Base-by-base conservation (phyloP, 2,888 invertebrate species). In the Tipula unca region DNA sequence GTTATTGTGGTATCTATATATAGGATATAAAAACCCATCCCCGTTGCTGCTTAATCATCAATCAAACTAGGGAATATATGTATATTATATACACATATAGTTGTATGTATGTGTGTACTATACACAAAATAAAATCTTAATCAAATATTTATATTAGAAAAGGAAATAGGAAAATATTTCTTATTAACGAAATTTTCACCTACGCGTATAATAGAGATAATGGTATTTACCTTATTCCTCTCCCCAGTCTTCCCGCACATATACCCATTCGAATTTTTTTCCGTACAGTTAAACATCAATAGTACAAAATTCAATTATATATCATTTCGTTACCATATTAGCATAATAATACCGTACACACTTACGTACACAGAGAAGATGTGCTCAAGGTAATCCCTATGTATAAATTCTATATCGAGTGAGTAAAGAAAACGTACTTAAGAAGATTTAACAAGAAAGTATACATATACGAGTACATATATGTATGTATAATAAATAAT, bases 131-230 rank as follows among this genome's bases (percentile, higher is more conserved):
- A 69, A 69, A 69, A 69, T 69, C 69, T 69, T 69, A 69, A 69
- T 69, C 69, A 69, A 69, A 69, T 69, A 69, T 69, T 69, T 69
- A 69, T 69, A n/a, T 69, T 25, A 25, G 0, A 3, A 69, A 25
- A 69, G 69, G 25, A 69, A 69, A 69, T 69, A 25, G 69, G 25
- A 69, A 69, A 69, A 25, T 69, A 25, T 69, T 69, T 69, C 69
- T 69, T 69, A 69, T 69, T 69, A 69, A 69, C 69, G 69, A 69
- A 69, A 20, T 69, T 69, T 69, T 69, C 69, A 69, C 69, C 69
- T 69, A 69, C 25, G 69, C 69, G 69, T 69, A 69, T 25, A 69
- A 69, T 69, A 69, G 48, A 17, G 69, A 69, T 69, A 69, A 69
- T 69, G 69, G 69, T 69, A 25, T 69, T 69, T 69, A 69, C 69